Conservation (phyloP, 1,140 invertebrate species). For the Drepana arcuata region DNA sequence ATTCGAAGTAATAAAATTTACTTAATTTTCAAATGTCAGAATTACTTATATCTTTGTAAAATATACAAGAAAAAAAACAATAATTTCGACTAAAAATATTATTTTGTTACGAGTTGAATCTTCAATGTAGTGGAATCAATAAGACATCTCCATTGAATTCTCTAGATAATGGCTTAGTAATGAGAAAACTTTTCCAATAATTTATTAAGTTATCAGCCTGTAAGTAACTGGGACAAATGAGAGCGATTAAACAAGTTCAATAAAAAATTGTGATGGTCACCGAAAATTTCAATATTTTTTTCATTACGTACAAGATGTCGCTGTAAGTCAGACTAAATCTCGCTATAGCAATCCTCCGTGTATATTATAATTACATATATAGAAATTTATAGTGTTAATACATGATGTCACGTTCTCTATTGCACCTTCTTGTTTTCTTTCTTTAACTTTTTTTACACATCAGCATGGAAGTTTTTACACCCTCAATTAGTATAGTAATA, state of each 20-base stretch:
- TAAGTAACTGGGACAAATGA: constrained; percentile 1
- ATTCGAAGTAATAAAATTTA: neutral
- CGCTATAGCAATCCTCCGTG: neutral
- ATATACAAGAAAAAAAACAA: too few species aligned
- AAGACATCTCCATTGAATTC: neutral
- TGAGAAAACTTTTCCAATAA: constrained; percentile 8
- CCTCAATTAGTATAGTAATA: too few species aligned
- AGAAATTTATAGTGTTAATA: neutral
- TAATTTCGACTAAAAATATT: too few species aligned
- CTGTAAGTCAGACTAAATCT: neutral
- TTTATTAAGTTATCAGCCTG: constrained; percentile 2
- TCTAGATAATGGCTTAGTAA: neutral
- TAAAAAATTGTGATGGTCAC: neutral
- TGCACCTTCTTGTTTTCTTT: too few species aligned
- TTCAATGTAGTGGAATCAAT: neutral
- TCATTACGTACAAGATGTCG: neutral
- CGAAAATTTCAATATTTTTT: constrained; percentile 2
- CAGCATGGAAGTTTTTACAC: too few species aligned
- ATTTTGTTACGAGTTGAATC: too few species aligned
- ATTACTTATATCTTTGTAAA: neutral
- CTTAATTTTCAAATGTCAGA: neutral
- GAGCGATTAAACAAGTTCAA: constrained; percentile 4
- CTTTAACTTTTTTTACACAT: too few species aligned
- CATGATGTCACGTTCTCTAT: too few species aligned
- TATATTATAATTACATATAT: neutral